Conservation (phyloP, 2,888 invertebrate species). For the Phragmatobia fuliginosa region DNA sequence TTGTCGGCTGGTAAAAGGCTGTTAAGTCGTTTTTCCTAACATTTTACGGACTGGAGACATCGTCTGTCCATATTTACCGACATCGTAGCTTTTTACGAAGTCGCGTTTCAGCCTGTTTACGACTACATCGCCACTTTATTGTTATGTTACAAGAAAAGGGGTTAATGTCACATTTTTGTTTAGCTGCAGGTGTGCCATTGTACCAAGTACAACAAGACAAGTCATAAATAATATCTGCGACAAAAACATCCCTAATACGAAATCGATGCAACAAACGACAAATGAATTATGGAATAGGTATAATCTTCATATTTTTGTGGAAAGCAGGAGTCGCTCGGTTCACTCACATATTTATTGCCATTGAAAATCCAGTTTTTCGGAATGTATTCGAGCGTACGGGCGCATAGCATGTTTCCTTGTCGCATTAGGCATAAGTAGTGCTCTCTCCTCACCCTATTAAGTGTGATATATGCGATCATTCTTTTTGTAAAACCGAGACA, state of each 20-base stretch:
- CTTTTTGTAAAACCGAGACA: constrained; percentile 83
- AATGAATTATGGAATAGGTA: constrained; percentile 57
- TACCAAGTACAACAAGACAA: constrained; percentile 21
- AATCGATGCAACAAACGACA: constrained; percentile 49
- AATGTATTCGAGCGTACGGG: constrained; percentile 76
- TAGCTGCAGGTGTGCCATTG: constrained; percentile 57
- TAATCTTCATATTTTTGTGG: constrained; percentile 61
- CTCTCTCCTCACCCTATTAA: constrained; percentile 86
- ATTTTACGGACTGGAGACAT: constrained; percentile 68
- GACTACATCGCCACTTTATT: constrained; percentile 75
- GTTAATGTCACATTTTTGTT: constrained; percentile 77
- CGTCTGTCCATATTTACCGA: constrained; percentile 81
- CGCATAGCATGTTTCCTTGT: constrained; percentile 83
- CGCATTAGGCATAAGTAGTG: constrained; percentile 87
- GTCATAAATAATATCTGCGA: constrained; percentile 39
- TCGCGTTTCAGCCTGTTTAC: constrained; percentile 75
- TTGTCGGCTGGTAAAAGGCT: constrained; percentile 58
- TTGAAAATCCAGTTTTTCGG: constrained; percentile 77
- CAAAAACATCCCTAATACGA: constrained; percentile 44
- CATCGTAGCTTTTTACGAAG: constrained; percentile 81
- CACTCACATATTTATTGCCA: constrained; percentile 79
- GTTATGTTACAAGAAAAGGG: constrained; percentile 76
- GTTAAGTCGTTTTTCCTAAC: constrained; percentile 62
- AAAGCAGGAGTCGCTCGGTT: constrained; percentile 54
- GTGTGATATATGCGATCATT: constrained; percentile 85